phyloP scores from a whole-genome alignment of 1,140 invertebrate species.

The Doryteuthis pealeii region DNA sequence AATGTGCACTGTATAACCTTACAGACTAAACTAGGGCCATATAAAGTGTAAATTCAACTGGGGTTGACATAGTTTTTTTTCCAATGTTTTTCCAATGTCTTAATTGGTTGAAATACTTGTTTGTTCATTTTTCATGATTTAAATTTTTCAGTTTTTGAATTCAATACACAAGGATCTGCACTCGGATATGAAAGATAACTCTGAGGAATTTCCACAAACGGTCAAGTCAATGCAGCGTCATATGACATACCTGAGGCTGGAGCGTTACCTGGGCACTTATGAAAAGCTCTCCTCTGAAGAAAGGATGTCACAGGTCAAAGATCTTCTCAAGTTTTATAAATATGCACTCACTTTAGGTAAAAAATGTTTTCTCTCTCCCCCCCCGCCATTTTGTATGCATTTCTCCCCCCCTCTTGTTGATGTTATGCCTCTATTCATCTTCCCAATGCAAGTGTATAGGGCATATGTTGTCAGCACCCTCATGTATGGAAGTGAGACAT shows the following conservation, averaged over 20 bases:
- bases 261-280: slow-evolving; percentile 70
- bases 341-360: slow-evolving; percentile 56
- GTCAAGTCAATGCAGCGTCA: slow-evolving; percentile 73
- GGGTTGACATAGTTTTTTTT: too few species aligned
- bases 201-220: slow-evolving; percentile 34
- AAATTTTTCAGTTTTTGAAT: slow-evolving; percentile 27
- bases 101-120: not conserved
- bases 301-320: slow-evolving; percentile 41
- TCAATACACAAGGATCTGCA: slow-evolving; percentile 18
- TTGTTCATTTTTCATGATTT: slow-evolving; percentile 7
- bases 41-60: too few species aligned
- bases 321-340: slow-evolving; percentile 50
- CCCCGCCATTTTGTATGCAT: not conserved
- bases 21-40: too few species aligned
- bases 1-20: too few species aligned
- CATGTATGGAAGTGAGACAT: too few species aligned
- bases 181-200: slow-evolving; percentile 11
- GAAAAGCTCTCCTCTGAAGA: slow-evolving; percentile 59
- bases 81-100: too few species aligned
- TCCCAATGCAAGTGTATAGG: too few species aligned
- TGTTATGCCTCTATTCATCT: too few species aligned
- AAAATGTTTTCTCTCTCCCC: not conserved
- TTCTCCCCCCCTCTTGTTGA: too few species aligned
- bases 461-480: too few species aligned
- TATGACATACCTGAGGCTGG: slow-evolving; percentile 71